These are phyloP conservation scores for Chelidonichthys spinosus DNA, from an alignment of 2,797 vertebrate species.

Conservation along the genomic window DNA sequence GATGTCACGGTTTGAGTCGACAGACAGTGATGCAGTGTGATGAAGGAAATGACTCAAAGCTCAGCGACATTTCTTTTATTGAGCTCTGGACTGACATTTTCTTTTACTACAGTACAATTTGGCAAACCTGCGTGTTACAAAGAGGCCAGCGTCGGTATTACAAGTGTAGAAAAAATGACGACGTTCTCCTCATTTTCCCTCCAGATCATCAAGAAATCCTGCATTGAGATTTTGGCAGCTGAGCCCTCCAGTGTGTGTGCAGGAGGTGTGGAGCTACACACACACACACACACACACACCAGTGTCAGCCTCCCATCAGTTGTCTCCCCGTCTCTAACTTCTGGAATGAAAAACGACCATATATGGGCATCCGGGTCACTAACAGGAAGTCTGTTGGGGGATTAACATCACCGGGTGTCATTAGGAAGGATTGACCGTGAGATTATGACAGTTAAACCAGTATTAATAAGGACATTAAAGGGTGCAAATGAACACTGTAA, in stretches of 20 bases:
- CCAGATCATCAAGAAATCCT: conserved; percentile 91
- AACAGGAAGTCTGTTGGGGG: conserved; percentile 46
- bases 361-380: conserved; percentile 41
- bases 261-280: conserved; percentile 84
- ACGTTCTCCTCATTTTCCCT: conserved; percentile 31
- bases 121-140: not conserved
- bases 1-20: not conserved
- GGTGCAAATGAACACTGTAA: conserved; percentile 33
- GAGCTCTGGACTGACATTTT: not conserved
- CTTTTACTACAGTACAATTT: not conserved
- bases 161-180: not conserved
- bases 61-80: not conserved
- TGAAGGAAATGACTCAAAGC: not conserved
- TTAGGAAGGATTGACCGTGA: conserved; percentile 32
- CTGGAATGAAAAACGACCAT: conserved; percentile 35
- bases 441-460: conserved; percentile 41
- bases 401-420: conserved; percentile 33
- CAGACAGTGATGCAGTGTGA: not conserved
- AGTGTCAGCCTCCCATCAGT: conserved; percentile 34
- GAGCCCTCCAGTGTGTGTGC: conserved; percentile 91
- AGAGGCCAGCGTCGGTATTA: not conserved
- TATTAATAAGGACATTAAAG: conserved; percentile 41
- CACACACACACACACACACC: conserved; percentile 25
- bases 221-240: conserved; percentile 90
- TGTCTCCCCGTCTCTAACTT: conserved; percentile 11